These are phyloP conservation scores for Coenonympha arcania DNA, from an alignment of 2,888 invertebrate species.

Conservation along the genomic window DNA sequence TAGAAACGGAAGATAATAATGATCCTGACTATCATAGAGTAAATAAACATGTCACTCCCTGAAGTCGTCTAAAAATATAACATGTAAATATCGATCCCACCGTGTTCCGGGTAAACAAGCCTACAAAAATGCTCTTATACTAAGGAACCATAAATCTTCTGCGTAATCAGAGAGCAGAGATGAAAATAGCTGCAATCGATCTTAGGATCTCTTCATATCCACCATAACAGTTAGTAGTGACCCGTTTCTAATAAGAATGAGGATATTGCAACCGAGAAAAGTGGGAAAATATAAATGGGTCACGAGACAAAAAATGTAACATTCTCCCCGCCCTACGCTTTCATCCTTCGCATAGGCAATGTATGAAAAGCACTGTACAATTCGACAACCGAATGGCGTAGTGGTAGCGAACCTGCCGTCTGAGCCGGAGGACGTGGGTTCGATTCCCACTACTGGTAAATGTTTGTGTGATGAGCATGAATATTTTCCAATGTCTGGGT, in stretches of 20 bases:
- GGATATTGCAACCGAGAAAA: slow-evolving; percentile 16
- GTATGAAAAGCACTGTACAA: background rate
- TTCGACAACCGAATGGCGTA: no score
- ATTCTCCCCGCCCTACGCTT: background rate
- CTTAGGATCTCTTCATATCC: slow-evolving; percentile 13
- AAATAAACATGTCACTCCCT: no score
- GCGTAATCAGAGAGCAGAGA: slow-evolving; percentile 11
- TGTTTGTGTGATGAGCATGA: no score
- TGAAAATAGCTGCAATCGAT: slow-evolving; percentile 24
- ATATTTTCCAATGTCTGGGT: no score
- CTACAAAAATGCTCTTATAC: background rate
- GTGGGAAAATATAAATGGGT: no score
- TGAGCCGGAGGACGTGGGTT: no score
- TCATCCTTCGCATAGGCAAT: background rate
- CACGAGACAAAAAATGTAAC: slow-evolving; percentile 16
- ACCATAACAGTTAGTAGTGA: slow-evolving; percentile 17
- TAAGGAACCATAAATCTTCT: slow-evolving; percentile 15
- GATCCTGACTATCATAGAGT: no score
- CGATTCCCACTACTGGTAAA: no score
- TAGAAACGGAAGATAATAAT: no score
- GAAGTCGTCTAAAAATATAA: no score
- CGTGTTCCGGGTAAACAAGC: background rate
- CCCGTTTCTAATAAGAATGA: slow-evolving; percentile 18
- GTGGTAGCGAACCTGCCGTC: no score
- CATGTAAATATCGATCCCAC: background rate